Conservation (phyloP, 2,888 invertebrate genomes). For the Drosophila infuscata region DNA sequence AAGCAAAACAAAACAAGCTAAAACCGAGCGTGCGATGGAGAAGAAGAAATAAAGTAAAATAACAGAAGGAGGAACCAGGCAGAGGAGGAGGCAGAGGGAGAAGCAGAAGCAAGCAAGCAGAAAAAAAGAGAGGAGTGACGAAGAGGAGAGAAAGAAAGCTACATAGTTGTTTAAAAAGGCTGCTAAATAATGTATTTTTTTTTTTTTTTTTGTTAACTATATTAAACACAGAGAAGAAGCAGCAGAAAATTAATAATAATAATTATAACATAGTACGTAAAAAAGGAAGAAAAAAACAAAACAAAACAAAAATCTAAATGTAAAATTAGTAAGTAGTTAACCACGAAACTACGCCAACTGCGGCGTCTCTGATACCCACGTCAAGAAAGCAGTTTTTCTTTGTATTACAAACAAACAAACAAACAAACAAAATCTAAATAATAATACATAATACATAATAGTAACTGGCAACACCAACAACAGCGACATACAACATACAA, state of each 20-base stretch:
- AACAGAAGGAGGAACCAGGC: background rate
- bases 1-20: slow-evolving; percentile 8
- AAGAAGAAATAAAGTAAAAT: slow-evolving; percentile 1
- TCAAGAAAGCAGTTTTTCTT: slow-evolving; percentile 53
- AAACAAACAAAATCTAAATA: slow-evolving; percentile 25
- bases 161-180: slow-evolving; percentile 74
- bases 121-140: background rate
- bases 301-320: slow-evolving; percentile 43
- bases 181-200: slow-evolving; percentile 58
- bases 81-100: background rate
- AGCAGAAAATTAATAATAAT: slow-evolving; percentile 57
- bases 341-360: slow-evolving; percentile 23
- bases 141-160: slow-evolving; percentile 33
- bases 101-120: slow-evolving; percentile 7
- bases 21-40: slow-evolving; percentile 20
- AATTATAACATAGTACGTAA: slow-evolving; percentile 35
- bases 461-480: slow-evolving; percentile 28
- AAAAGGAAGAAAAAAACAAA: slow-evolving; percentile 13
- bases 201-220: slow-evolving; percentile 70
- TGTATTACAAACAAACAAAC: slow-evolving; percentile 51
- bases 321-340: slow-evolving; percentile 71
- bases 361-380: slow-evolving; percentile 35
- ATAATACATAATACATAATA: slow-evolving; percentile 37
- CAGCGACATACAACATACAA: slow-evolving; percentile 2
- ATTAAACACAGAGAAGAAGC: slow-evolving; percentile 47